These are phyloP conservation scores for Mesorhabditis sp. DNA, from an alignment of 2,888 invertebrate species.

Conservation along the genomic window DNA sequence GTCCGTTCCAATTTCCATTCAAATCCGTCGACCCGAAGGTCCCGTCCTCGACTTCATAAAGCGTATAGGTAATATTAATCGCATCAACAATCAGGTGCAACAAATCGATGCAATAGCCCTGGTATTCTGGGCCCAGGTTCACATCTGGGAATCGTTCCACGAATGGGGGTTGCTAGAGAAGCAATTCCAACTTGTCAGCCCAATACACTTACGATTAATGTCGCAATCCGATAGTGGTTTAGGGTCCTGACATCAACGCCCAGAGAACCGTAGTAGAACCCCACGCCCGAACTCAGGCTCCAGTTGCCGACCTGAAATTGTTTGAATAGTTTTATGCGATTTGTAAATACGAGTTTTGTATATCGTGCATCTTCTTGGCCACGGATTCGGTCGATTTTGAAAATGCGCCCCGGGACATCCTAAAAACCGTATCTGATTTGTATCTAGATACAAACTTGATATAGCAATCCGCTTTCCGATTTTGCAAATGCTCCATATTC, in stretches of 20 bases:
- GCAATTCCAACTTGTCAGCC: neutral
- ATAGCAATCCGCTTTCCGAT: neutral
- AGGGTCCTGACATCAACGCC: conserved; percentile 44
- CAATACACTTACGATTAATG: conserved; percentile 39
- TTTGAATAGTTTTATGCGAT: no score
- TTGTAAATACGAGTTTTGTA: conserved; percentile 41
- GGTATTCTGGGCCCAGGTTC: conserved; percentile 23
- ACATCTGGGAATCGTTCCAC: conserved; percentile 54
- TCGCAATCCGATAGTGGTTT: conserved; percentile 47
- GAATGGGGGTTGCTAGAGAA: conserved; percentile 63
- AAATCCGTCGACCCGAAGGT: conserved; percentile 85
- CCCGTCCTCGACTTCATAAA: conserved; percentile 72
- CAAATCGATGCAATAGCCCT: conserved; percentile 89
- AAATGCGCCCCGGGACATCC: conserved; percentile 40
- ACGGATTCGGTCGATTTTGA: conserved; percentile 39
- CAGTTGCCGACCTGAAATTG: conserved; percentile 49
- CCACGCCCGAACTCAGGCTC: conserved; percentile 42
- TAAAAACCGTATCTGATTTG: conserved; percentile 17
- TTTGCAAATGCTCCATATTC: conserved; percentile 9
- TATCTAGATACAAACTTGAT: neutral
- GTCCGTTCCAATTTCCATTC: conserved; percentile 76
- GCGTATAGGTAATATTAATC: conserved; percentile 84
- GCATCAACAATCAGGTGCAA: conserved; percentile 78
- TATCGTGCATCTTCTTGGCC: conserved; percentile 41
- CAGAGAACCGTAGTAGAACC: conserved; percentile 41